These are phyloP conservation scores for Sminthopsis crassicaudata DNA, from an alignment of 2,113 vertebrate genomes.

Conservation along the genomic window DNA sequence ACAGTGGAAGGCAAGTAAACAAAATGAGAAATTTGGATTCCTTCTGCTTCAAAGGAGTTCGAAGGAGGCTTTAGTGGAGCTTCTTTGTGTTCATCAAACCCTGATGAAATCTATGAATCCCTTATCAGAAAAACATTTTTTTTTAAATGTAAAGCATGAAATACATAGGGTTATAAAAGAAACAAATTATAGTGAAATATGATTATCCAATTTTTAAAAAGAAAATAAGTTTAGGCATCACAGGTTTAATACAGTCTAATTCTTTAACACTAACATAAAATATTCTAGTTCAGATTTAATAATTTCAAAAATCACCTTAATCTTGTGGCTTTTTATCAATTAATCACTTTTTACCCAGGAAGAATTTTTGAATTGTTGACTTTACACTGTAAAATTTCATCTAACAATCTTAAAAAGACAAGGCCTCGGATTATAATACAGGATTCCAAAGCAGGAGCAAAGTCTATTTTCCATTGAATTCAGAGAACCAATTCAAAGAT, in stretches of 20 bases:
- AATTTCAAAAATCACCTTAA: neutral
- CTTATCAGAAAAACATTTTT: neutral
- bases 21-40: neutral
- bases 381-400: neutral
- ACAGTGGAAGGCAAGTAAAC: conserved; percentile 91
- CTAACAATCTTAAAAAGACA: neutral
- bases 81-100: neutral
- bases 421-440: neutral
- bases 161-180: neutral
- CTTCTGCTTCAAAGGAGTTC: neutral
- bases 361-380: neutral
- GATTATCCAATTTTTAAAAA: neutral
- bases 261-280: neutral
- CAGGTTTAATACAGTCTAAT: neutral
- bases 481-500: conserved; percentile 1
- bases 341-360: neutral
- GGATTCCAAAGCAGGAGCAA: neutral
- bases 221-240: neutral
- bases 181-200: neutral
- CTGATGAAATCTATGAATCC: neutral
- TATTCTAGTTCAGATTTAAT: neutral
- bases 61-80: neutral
- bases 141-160: neutral
- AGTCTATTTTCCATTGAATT: neutral
- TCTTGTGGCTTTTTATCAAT: neutral